Evolutionary conservation across 2,797 vertebrate genomes (phyloP).

Genomic region (Ctenochaetus hawaiiensis): DNA sequence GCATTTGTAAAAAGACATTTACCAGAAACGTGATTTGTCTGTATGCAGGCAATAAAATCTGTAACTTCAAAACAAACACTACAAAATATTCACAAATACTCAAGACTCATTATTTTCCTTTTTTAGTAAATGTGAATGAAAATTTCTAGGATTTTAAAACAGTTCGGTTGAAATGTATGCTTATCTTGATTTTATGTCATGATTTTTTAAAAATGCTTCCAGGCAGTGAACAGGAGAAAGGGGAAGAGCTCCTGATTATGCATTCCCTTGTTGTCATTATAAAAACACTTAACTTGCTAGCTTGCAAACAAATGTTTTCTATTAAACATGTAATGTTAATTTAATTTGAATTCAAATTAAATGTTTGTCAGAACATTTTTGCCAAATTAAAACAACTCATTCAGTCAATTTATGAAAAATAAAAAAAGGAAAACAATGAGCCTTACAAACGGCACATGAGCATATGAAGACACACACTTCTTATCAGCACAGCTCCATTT

Average conservation of each 20-base stretch:
- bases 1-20: not conserved
- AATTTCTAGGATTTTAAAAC: not conserved
- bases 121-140: not conserved
- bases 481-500: constrained; percentile 1
- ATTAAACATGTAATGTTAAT: not conserved
- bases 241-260: not conserved
- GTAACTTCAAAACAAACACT: constrained; percentile 1
- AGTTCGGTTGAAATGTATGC: not conserved
- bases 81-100: not conserved
- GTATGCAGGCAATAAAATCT: not conserved
- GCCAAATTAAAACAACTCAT: not conserved
- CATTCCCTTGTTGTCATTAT: not conserved
- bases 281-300: not conserved
- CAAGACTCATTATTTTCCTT: not conserved
- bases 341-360: not conserved
- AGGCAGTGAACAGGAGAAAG: no score
- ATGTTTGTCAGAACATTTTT: not conserved
- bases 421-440: constrained; percentile 18
- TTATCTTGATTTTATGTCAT: not conserved
- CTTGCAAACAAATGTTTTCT: not conserved
- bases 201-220: no score
- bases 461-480: not conserved
- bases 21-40: not conserved
- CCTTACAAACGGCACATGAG: not conserved
- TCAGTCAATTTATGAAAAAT: not conserved